Evolutionary conservation across 2,888 invertebrate species (phyloP).

Genomic region (Sthenelais limicola): DNA sequence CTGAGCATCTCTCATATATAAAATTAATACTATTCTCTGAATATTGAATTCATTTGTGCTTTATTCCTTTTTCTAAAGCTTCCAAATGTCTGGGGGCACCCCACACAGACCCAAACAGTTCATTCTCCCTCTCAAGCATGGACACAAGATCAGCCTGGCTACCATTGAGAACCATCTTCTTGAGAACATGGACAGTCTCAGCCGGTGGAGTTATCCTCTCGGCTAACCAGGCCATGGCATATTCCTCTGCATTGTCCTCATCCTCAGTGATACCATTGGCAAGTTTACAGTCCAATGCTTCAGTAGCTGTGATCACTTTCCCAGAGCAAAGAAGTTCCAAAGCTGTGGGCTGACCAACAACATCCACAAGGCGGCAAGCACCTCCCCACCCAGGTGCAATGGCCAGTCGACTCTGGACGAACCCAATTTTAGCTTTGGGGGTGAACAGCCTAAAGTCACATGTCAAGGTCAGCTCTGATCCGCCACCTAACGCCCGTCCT

Average conservation of each 20-base stretch:
- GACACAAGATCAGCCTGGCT: slow-evolving; percentile 53
- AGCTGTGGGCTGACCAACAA: slow-evolving; percentile 72
- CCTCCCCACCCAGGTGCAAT: slow-evolving; percentile 76
- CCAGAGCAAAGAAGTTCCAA: slow-evolving; percentile 71
- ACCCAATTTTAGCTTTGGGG: slow-evolving; percentile 70
- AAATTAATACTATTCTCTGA: no score
- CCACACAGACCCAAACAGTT: slow-evolving; percentile 73
- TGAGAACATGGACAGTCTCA: slow-evolving; percentile 62
- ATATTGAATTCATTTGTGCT: slow-evolving; percentile 66
- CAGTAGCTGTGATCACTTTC: slow-evolving; percentile 64
- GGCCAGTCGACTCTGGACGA: slow-evolving; percentile 74
- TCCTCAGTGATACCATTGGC: slow-evolving; percentile 68
- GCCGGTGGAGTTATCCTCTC: slow-evolving; percentile 57
- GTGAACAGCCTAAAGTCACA: slow-evolving; percentile 75
- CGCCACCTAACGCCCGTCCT: slow-evolving; percentile 76
- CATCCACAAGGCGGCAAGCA: slow-evolving; percentile 71
- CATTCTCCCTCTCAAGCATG: no score
- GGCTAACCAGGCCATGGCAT: slow-evolving; percentile 68
- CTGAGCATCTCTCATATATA: no score
- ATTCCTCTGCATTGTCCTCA: slow-evolving; percentile 54
- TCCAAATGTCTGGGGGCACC: slow-evolving; percentile 70
- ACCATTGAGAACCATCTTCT: slow-evolving; percentile 59
- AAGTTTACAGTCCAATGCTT: slow-evolving; percentile 72
- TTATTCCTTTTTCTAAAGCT: slow-evolving; percentile 69
- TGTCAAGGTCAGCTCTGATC: slow-evolving; percentile 74